phyloP scores from a whole-genome alignment of 2,797 vertebrate genomes.

The Melanitta fusca region DNA sequence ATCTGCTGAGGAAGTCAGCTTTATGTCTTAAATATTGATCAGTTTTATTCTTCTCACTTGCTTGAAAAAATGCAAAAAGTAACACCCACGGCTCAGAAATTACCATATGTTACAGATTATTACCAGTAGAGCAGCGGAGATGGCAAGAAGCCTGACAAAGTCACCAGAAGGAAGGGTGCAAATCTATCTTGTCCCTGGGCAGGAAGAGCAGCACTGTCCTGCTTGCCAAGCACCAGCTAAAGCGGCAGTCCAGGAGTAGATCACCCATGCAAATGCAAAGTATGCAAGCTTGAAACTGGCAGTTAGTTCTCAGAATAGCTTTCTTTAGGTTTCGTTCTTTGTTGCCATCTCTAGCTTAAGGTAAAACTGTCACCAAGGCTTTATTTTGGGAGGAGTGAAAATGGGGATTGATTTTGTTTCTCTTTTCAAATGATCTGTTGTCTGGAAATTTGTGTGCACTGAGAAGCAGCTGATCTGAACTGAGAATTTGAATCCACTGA shows the following conservation, averaged over 20 bases:
- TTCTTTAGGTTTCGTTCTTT: background rate
- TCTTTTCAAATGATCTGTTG: background rate
- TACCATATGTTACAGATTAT: background rate
- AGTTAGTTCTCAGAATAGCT: background rate
- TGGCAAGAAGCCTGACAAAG: background rate
- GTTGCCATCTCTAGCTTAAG: background rate
- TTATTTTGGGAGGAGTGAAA: background rate
- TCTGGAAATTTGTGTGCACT: background rate
- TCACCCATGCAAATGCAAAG: background rate
- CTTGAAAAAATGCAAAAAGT: background rate
- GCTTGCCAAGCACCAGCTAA: background rate
- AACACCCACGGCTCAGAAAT: background rate
- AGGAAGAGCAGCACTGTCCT: rapidly evolving
- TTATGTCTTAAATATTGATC: background rate
- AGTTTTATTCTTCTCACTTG: background rate
- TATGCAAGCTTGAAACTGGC: background rate
- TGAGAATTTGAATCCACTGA: background rate
- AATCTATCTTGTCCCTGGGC: background rate
- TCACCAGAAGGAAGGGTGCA: background rate
- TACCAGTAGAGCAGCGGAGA: background rate
- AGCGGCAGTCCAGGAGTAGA: background rate
- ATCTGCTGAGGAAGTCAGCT: background rate
- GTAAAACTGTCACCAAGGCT: background rate
- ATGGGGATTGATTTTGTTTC: background rate
- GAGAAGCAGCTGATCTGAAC: background rate